phyloP scores from a whole-genome alignment of 2,113 vertebrate species.

The Xenopus tropicalis region UCB_Xtro_10.0 CM004443.2:11156001-11156500 shows the following conservation, averaged over 20 bases:
- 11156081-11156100: no score
- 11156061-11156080: no score
- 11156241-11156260: background rate
- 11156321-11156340: slow-evolving; percentile 29
- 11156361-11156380: background rate
- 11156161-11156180: no score
- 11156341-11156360: slow-evolving; percentile 6
- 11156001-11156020: no score
- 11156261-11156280: slow-evolving; percentile 1
- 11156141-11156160: no score
- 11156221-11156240: background rate
- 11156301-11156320: slow-evolving; percentile 28
- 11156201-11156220: slow-evolving; percentile 13
- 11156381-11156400: slow-evolving; percentile 6
- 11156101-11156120: no score
- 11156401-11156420: background rate
- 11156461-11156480: background rate
- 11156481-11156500: no score
- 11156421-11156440: background rate
- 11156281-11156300: slow-evolving; percentile 15
- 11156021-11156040: no score
- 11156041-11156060: no score
- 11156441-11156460: background rate
- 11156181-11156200: slow-evolving; percentile 8
- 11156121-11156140: no score